Conservation (phyloP, 1,140 invertebrate species). For the Drosophila mauritiana region DNA sequence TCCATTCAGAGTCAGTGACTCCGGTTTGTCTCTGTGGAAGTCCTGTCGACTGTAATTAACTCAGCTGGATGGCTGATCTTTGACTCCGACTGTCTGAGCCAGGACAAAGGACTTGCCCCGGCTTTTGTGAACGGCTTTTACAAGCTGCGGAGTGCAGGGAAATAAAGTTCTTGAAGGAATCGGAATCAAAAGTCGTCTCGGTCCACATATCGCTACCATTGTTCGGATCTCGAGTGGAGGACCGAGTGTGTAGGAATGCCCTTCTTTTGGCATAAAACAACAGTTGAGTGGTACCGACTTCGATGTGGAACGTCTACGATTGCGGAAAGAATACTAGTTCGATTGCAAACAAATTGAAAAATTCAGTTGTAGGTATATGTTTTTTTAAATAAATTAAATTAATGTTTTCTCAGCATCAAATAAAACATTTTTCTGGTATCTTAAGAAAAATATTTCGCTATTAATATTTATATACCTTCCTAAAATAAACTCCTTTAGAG, state of each 20-base stretch:
- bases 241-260: slow-evolving; percentile 52
- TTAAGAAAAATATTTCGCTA: too few species aligned
- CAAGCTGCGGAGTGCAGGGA: slow-evolving; percentile 31
- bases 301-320: neutral
- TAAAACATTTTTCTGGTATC: too few species aligned
- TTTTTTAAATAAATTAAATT: too few species aligned
- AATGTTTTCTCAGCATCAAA: too few species aligned
- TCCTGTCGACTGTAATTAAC: slow-evolving; percentile 79
- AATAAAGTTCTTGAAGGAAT: slow-evolving; percentile 72
- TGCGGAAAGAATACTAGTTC: neutral
- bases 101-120: slow-evolving; percentile 58
- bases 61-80: slow-evolving; percentile 82
- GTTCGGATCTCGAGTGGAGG: slow-evolving; percentile 56
- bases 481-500: too few species aligned
- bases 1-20: slow-evolving; percentile 50
- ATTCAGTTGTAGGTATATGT: neutral
- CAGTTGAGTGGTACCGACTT: neutral
- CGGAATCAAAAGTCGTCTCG: slow-evolving; percentile 74
- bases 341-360: neutral
- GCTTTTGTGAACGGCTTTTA: slow-evolving; percentile 56
- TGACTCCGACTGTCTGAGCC: slow-evolving; percentile 78
- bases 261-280: slow-evolving; percentile 35
- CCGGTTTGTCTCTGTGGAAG: slow-evolving; percentile 42
- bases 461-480: too few species aligned
- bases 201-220: slow-evolving; percentile 38